phyloP scores from a whole-genome alignment of 2,113 vertebrate species.

The Hiodon alosoides region DNA sequence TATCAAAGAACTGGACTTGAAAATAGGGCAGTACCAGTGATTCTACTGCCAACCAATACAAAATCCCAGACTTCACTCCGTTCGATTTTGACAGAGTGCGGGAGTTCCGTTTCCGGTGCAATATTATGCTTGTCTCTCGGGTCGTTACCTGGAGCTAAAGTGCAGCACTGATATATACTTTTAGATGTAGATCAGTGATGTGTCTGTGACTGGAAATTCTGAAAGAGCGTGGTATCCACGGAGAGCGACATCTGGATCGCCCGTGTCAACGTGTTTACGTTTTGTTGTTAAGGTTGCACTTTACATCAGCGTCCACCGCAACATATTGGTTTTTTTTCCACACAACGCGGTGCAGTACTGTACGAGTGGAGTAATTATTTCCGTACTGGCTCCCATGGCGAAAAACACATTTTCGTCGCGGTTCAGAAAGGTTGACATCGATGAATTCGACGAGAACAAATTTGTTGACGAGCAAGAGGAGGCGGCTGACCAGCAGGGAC shows the following conservation, averaged over 20 bases:
- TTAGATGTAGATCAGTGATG: neutral
- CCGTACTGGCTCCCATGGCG: conserved; percentile 54
- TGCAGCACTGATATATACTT: neutral
- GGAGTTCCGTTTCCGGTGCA: conserved; percentile 24
- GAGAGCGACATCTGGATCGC: neutral
- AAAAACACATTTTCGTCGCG: conserved; percentile 72
- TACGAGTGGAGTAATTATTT: neutral
- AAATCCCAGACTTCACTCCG: neutral
- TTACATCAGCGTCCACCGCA: neutral
- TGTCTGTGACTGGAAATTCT: neutral
- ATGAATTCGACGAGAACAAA: conserved; percentile 79
- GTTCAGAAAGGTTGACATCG: conserved; percentile 76
- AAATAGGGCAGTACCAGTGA: no score
- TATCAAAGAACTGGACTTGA: no score
- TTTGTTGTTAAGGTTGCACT: neutral
- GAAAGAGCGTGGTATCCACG: no score
- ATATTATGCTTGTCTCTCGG: neutral
- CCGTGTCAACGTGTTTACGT: conserved; percentile 1
- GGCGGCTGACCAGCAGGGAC: conserved; percentile 60
- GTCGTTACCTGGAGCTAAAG: neutral
- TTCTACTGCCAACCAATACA: no score
- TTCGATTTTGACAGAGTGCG: neutral
- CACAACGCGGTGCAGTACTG: neutral
- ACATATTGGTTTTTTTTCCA: neutral
- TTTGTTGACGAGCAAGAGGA: conserved; percentile 79